Evolutionary conservation across 1,140 invertebrate species (phyloP).

Genomic region (Anagrus nilaparvatae): DNA sequence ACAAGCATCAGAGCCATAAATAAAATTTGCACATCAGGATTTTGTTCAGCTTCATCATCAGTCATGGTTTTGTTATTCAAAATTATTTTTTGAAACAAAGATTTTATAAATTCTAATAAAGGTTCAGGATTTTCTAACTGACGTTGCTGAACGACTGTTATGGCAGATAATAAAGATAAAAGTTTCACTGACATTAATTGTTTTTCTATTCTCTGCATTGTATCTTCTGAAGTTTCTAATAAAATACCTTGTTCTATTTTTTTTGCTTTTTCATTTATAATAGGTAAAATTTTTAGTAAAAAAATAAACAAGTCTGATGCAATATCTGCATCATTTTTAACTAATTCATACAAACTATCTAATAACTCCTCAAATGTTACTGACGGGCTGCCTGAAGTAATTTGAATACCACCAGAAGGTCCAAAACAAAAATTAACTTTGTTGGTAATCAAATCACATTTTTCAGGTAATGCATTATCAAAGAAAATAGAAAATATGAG

Average conservation of each 20-base stretch:
- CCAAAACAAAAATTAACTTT: constrained; percentile 30
- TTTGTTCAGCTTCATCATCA: constrained; percentile 4
- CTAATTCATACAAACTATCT: constrained; percentile 30
- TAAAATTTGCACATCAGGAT: constrained; percentile 27
- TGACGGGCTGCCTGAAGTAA: constrained; percentile 17
- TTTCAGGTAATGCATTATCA: constrained; percentile 17
- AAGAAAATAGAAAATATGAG: constrained; percentile 28
- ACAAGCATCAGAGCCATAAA: constrained; percentile 40
- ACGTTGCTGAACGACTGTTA: constrained; percentile 29
- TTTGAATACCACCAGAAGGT: constrained; percentile 29
- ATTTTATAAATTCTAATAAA: constrained; percentile 33
- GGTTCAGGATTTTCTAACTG: constrained; percentile 31
- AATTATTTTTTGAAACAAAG: constrained; percentile 21
- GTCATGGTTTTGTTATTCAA: neutral
- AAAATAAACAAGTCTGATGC: constrained; percentile 30
- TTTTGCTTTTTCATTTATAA: constrained; percentile 7
- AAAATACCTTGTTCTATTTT: constrained; percentile 6
- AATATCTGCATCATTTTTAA: constrained; percentile 21
- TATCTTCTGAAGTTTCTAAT: constrained; percentile 23
- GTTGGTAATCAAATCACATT: constrained; percentile 23
- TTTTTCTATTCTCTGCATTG: constrained; percentile 23
- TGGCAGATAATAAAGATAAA: constrained; percentile 29
- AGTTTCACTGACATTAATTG: constrained; percentile 30
- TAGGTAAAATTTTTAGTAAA: constrained; percentile 24
- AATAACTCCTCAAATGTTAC: constrained; percentile 23